A percentile compares a stretch with the other conserved stretches of the same genome.
Evolutionary conservation across 2,888 invertebrate genomes (phyloP).

Genomic region (Linnaemya vulpina): DNA sequence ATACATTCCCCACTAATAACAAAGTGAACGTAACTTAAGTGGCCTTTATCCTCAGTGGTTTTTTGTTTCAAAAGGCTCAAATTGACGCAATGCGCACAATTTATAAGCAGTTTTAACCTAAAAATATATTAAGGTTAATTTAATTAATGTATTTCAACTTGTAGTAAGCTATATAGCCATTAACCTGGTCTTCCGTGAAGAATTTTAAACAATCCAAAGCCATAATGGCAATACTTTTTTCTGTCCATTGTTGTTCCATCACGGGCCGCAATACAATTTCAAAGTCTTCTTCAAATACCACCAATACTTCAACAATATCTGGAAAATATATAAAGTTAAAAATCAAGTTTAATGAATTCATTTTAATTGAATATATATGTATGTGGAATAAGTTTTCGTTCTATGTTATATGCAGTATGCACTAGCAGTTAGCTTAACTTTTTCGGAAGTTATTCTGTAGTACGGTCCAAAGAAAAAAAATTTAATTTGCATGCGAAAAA

Average conservation of each 20-base stretch:
- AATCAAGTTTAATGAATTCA: background rate
- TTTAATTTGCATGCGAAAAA: too few relatives aligned
- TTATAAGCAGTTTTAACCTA: slow-evolving; percentile 77
- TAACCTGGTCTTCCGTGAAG: slow-evolving; percentile 78
- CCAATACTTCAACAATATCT: slow-evolving; percentile 86
- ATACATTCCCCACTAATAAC: slow-evolving; percentile 81
- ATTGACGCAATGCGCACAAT: slow-evolving; percentile 77
- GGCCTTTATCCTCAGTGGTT: slow-evolving; percentile 78
- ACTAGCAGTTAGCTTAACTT: too few relatives aligned
- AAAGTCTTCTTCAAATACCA: slow-evolving; percentile 85
- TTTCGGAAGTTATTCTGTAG: too few relatives aligned
- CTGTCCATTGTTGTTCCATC: slow-evolving; percentile 79
- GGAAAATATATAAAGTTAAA: slow-evolving; percentile 57
- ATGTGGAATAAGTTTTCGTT: too few relatives aligned
- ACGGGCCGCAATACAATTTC: slow-evolving; percentile 75
- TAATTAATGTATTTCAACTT: background rate
- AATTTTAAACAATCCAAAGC: slow-evolving; percentile 80
- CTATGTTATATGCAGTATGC: too few relatives aligned
- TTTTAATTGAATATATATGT: background rate
- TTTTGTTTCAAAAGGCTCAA: slow-evolving; percentile 79
- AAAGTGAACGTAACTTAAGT: slow-evolving; percentile 79
- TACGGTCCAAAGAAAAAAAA: too few relatives aligned
- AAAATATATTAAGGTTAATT: background rate
- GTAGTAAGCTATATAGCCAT: background rate
- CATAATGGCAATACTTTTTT: slow-evolving; percentile 77